phyloP scores from a whole-genome alignment of 2,113 vertebrate genomes.

The Gobio gobio region DNA sequence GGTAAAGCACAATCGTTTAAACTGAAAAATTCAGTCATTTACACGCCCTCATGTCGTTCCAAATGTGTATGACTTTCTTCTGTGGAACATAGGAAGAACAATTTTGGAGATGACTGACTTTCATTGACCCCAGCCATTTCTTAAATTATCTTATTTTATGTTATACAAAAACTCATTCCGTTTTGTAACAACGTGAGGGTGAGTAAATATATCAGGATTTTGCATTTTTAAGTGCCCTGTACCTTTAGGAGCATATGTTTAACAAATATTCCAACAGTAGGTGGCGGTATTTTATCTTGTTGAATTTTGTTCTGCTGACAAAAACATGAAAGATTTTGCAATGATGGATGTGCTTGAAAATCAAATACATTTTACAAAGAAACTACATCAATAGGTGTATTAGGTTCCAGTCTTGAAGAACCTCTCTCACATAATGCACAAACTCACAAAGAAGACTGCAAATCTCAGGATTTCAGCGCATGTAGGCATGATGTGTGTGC shows the following conservation, averaged over 20 bases:
- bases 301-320: not conserved
- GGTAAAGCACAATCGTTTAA: not conserved
- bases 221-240: not conserved
- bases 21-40: not conserved
- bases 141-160: not conserved
- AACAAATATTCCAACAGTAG: conserved; percentile 2
- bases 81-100: not conserved
- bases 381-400: not conserved
- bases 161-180: not conserved
- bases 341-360: not conserved
- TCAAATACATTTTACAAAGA: not conserved
- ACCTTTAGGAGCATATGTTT: not conserved
- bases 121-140: not conserved
- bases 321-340: not conserved
- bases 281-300: not conserved
- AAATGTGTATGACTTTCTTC: not conserved
- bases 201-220: not conserved
- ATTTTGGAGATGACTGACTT: not conserved
- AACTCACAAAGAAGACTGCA: not conserved
- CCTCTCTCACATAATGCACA: not conserved
- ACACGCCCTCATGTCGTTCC: not conserved
- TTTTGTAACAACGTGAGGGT: not conserved
- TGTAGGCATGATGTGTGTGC: conserved; percentile 29
- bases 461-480: not conserved
- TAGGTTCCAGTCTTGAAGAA: not conserved